Base-by-base conservation (phyloP, 2,113 vertebrate genomes). In the Pollachius pollachius region DNA sequence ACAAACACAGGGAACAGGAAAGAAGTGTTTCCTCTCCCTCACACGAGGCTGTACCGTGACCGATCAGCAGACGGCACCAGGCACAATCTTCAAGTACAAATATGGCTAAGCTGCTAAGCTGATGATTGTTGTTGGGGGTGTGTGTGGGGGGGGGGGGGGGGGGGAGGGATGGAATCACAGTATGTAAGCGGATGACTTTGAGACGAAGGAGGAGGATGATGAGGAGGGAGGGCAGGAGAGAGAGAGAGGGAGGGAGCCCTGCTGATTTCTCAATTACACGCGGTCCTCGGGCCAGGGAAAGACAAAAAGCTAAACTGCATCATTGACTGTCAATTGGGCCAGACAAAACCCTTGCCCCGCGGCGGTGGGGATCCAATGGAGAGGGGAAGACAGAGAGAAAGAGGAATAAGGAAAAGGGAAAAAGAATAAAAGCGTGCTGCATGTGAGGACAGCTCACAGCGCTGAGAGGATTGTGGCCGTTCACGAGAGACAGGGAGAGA, bases 191-290 rank as follows among this genome's bases (percentile, higher is more conserved):
- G 91, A 92, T 91, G 83, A 90, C 89, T 91, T 91, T 89, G 84
- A 88, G 88, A 48, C 41, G 41, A 48, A 48, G 41, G 41, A 48
- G 41, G 7, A 48, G 12, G 41, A 48, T 48, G 41, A 48, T 48
- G 41, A 48, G 41, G 41, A 48, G 41, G 41, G 12, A 48, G 41
- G 41, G 41, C 7, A 13, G 41, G 41, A 48, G 68, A 48, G 41
- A 11, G 17, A 34, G 65, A 76, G 78, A 78, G 85, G 74, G 76
- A 84, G 84, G 80, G 80, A 74, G 70, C 77, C 87, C 88, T 74
- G 85, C 91, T 93, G 91, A 90, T 91, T 93, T 90, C 90, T 91
- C 89, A 91, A 91, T 92, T 92, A 91, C 87, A 85, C 84, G 86
- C 88, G 75, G 77, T 89, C 84, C 86, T 86, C 77, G 21, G 83